phyloP scores from a whole-genome alignment of 2,888 invertebrate genomes.

The Coenonympha glycerion region DNA sequence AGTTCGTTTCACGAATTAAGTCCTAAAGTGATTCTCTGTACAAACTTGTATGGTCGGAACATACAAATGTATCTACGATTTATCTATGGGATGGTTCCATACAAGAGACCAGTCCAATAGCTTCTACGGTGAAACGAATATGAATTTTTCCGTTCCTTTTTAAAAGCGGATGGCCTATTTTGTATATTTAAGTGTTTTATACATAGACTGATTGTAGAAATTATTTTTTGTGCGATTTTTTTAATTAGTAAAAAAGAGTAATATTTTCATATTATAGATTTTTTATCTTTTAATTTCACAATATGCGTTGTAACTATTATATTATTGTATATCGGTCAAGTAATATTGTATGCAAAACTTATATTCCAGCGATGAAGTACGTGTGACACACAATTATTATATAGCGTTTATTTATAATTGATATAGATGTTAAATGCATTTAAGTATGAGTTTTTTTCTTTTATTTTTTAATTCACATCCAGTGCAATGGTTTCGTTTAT shows the following conservation, averaged over 20 bases:
- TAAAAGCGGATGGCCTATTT: conserved; percentile 47
- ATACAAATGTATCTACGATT: too few species aligned
- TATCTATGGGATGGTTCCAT: too few species aligned
- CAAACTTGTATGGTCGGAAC: too few species aligned
- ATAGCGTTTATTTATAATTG: neutral
- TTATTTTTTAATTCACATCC: conserved; percentile 11
- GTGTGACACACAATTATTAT: neutral
- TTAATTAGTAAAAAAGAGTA: neutral
- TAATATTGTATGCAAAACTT: neutral
- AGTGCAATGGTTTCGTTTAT: conserved; percentile 25
- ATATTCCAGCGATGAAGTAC: neutral
- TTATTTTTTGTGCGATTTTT: conserved; percentile 15
- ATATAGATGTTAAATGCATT: conserved; percentile 1
- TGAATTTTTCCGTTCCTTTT: conserved; percentile 26
- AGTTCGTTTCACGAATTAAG: too few species aligned
- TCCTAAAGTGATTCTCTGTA: too few species aligned
- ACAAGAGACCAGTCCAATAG: too few species aligned
- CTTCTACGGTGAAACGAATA: too few species aligned
- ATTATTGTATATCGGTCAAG: neutral
- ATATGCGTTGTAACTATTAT: neutral
- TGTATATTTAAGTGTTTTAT: conserved; percentile 46
- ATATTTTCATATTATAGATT: conserved; percentile 21
- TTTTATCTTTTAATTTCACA: conserved; percentile 10
- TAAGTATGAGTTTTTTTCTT: neutral
- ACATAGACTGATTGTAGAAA: conserved; percentile 44